Evolutionary conservation across 2,797 vertebrate species (phyloP), one percentile per base, ranked within the genome.

Genomic region (Chaetodon trifasciatus): DNA sequence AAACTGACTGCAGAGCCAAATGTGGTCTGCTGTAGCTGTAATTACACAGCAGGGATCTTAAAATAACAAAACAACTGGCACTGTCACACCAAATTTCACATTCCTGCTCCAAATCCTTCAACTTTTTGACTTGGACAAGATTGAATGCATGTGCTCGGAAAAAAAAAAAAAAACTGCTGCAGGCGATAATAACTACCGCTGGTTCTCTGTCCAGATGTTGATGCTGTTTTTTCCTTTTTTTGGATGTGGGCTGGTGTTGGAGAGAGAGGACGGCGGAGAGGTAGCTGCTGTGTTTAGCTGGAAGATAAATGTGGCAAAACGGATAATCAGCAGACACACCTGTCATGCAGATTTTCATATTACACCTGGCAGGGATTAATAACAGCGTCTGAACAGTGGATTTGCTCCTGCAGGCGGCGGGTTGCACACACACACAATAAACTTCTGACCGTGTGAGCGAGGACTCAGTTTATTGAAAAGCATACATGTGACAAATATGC

Each of bases 301-400:
- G 13, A 70, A 76, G 76, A 79, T 82, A 79, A 84, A 82, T 70
- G 60, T 79, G 76, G 70, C 71, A 70, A 67, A 84, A 44, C 6
- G 12, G 53, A 65, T 81, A 75, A 81, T 67, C 9, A 4, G 44
- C 28, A 28, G 64, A 63, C 72, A 69, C 57, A 73, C 63, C 75
- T 79, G 78, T 73, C 64, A 56, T 0, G 62, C 57, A 52, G 37
- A 66, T 57, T 32, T 58, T 35, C 21, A 55, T 44, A 74, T 37
- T 2, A 46, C 60, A 73, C 47, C 58, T 68, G 81, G 76, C 71
- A 17, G 70, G 71, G 76, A 79, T 84, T 67, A 76, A 74, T 69
- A 74, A 21, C 16, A 0, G 46, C 8, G 15, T 58, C 55, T 17
- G n/a, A 56, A 65, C 13, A 15, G 64, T 56, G 53, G 1, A 13